Percentiles rank a stretch among this genome's conserved stretches.
Conservation (phyloP, 1,140 invertebrate genomes). For the Conus ventricosus region DNA sequence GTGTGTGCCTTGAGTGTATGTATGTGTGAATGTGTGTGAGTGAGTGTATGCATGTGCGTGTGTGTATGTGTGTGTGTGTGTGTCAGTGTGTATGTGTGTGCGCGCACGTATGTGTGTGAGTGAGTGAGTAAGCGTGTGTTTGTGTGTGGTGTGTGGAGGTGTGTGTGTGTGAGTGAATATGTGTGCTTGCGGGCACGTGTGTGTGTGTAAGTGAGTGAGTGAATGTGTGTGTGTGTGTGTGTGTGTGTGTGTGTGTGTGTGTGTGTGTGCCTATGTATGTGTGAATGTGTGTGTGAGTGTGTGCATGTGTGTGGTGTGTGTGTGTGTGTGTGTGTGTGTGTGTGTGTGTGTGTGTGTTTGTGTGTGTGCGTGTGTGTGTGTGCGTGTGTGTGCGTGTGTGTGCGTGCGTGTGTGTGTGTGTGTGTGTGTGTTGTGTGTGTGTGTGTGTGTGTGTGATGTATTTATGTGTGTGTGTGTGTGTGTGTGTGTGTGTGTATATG, state of each 20-base stretch:
- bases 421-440: not conserved
- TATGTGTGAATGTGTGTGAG: not conserved
- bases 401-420: not conserved
- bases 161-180: too few relatives aligned
- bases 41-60: not conserved
- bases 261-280: not conserved
- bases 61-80: not conserved
- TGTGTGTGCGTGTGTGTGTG: not conserved
- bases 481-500: not conserved
- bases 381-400: not conserved
- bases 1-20: not conserved
- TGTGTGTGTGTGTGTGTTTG: not conserved
- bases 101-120: too few relatives aligned
- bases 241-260: conserved; percentile 19
- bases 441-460: not conserved
- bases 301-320: not conserved
- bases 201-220: too few relatives aligned
- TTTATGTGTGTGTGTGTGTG: not conserved
- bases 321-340: conserved; percentile 3
- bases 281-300: not conserved
- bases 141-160: too few relatives aligned
- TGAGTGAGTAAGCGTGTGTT: too few relatives aligned
- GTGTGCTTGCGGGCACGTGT: too few relatives aligned
- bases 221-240: conserved; percentile 3
- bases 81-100: not conserved